phyloP scores from a whole-genome alignment of 2,888 invertebrate species.

The Aradus depressus region DNA sequence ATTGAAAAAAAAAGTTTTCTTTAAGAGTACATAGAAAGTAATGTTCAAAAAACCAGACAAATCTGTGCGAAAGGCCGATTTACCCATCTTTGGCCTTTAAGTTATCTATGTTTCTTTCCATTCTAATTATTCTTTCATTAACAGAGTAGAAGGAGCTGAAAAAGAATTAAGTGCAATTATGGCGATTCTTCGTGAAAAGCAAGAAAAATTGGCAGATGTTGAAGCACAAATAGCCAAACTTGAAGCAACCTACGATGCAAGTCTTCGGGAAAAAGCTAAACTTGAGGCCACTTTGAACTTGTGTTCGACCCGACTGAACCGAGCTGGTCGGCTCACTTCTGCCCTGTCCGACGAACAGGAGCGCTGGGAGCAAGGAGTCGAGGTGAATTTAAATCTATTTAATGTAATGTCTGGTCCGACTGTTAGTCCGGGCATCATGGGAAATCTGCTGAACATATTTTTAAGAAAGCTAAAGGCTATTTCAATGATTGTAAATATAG shows the following conservation, averaged over 20 bases:
- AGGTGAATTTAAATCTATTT: constrained; percentile 23
- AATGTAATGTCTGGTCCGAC: no score
- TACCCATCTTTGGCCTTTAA: no score
- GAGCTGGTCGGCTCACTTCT: constrained; percentile 74
- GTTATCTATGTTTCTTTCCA: no score
- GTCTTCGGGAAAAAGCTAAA: constrained; percentile 61
- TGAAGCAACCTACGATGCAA: constrained; percentile 55
- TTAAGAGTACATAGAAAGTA: no score
- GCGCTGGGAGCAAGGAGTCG: constrained; percentile 52
- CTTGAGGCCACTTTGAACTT: constrained; percentile 62
- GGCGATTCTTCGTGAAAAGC: constrained; percentile 64
- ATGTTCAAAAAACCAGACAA: no score
- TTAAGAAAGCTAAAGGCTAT: no score
- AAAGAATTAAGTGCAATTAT: constrained; percentile 63
- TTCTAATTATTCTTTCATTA: neutral
- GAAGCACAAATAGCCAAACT: constrained; percentile 53
- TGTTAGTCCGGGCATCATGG: no score
- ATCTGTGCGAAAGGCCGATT: no score
- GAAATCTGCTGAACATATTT: no score
- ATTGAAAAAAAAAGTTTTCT: no score
- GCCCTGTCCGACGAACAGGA: constrained; percentile 78
- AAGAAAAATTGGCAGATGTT: constrained; percentile 67
- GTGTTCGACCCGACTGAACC: constrained; percentile 62
- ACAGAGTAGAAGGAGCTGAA: constrained; percentile 61
- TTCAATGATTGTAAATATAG: no score